Evolutionary conservation across 2,113 vertebrate species (phyloP).

Genomic region (Arothron firmamentum): DNA sequence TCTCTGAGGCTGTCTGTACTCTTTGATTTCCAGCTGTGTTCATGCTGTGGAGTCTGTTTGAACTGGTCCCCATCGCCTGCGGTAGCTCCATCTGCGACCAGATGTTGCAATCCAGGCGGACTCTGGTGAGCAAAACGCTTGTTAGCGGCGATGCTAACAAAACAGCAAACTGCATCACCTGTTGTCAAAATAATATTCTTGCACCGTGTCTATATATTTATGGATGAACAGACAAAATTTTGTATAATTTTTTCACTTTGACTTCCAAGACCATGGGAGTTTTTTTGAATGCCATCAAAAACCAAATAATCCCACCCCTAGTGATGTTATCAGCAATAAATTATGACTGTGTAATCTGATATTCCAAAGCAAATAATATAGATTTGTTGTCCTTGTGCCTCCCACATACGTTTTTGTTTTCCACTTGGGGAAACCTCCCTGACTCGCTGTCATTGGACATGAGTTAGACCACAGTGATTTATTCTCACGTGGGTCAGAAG

Average conservation of each 20-base stretch:
- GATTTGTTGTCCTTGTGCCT: constrained; percentile 34
- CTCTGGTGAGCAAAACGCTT: not conserved
- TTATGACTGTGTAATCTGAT: constrained; percentile 5
- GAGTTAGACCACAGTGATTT: constrained; percentile 47
- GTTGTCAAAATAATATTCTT: too few species aligned
- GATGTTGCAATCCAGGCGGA: not conserved
- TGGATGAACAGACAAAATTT: too few species aligned
- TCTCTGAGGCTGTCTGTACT: not conserved
- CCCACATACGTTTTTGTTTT: constrained; percentile 44
- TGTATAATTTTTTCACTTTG: not conserved
- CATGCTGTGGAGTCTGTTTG: not conserved
- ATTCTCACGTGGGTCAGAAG: constrained; percentile 58
- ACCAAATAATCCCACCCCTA: not conserved
- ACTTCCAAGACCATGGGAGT: too few species aligned
- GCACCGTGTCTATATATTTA: too few species aligned
- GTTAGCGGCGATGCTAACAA: not conserved
- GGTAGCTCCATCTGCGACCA: not conserved
- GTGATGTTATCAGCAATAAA: constrained; percentile 1
- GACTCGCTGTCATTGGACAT: constrained; percentile 46
- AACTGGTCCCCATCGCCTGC: not conserved
- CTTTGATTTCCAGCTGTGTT: not conserved
- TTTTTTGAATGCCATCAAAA: not conserved
- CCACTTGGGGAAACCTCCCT: constrained; percentile 51
- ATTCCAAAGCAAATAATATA: constrained; percentile 13
- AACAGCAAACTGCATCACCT: too few species aligned